Evolutionary conservation across 1,140 invertebrate genomes (phyloP), one percentile per base, ranked within the genome.

Genomic region (Brachystomella parvula): DNA sequence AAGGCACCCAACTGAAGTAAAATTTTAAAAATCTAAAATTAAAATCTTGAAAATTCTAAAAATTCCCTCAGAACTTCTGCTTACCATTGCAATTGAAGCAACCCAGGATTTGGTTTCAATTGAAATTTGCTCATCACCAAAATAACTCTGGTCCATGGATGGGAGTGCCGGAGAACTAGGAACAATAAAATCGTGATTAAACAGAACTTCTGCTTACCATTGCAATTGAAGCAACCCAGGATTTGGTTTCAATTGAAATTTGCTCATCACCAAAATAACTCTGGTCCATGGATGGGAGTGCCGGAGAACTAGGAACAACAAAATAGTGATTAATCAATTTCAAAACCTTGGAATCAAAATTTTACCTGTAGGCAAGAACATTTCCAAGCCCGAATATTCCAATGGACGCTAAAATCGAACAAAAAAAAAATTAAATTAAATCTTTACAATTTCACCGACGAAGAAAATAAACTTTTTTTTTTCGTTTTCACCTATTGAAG

Each of bases 381-480:
- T 59, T 59, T 59, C 57, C 57, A 31, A 59, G 30, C 9, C 57
- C 29, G 57, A 59, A 59, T 28, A 59, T 59, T 29, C 30, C 30
- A 29, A 28, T 29, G 12, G 24, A 29, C 21, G 57, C 57, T 31
- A 59, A 28, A 12, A 12, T 9, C 24, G 49, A 24, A 39, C 6
- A 6, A 39, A 6, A 39, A 19, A 53, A 53, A 53, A 53, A 24
- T 15, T 24, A n/a, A n/a, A 19, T 24, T 3, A 9, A 53, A 15
- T 53, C 24, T 53, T 53, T 15, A 6, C 12, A 53, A 3, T 24
- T 24, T 17, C 49, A 53, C 49, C 6, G 24, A 53, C 24, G 12
- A 39, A 6, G 19, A 39, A 39, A 9, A 6, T 9, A 6, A 39
- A 19, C 6, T 39, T 39, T 39, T 39, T 39, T 19, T 9, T 39